Evolutionary conservation across 2,797 vertebrate species (phyloP).

Genomic region (Discoglossus pictus): DNA sequence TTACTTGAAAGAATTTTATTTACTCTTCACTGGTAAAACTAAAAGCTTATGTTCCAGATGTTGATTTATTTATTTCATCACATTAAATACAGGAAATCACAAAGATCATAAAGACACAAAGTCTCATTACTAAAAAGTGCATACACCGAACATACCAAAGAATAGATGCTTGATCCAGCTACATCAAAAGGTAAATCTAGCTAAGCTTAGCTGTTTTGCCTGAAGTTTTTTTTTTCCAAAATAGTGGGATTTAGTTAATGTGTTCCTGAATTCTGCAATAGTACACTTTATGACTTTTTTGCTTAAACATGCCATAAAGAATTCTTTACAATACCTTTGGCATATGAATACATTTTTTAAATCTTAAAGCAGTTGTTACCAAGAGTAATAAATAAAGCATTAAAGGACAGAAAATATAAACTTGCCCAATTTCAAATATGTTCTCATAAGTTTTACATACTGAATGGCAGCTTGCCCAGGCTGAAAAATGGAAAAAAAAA

Average conservation of each 20-base stretch:
- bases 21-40: constrained; percentile 54
- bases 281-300: constrained; percentile 58
- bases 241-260: constrained; percentile 60
- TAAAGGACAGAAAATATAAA: constrained; percentile 18
- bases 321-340: constrained; percentile 56
- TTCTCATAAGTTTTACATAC: constrained; percentile 38
- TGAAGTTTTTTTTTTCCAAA: constrained; percentile 58
- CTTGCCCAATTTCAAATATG: constrained; percentile 19
- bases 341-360: constrained; percentile 57
- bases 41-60: constrained; percentile 59
- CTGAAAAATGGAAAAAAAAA: constrained; percentile 16
- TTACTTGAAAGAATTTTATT: constrained; percentile 50
- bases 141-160: constrained; percentile 62
- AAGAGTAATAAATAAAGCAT: constrained; percentile 37
- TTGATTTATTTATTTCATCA: constrained; percentile 67
- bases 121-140: constrained; percentile 66
- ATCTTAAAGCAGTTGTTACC: constrained; percentile 29
- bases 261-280: constrained; percentile 56
- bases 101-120: constrained; percentile 62
- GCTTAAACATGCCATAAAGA: constrained; percentile 65
- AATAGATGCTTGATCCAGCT: constrained; percentile 60
- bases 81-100: constrained; percentile 65
- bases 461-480: constrained; percentile 30
- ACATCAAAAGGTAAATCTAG: constrained; percentile 67
- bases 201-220: constrained; percentile 57